phyloP scores from a whole-genome alignment of 2,797 vertebrate species.

The Tapera naevia region DNA sequence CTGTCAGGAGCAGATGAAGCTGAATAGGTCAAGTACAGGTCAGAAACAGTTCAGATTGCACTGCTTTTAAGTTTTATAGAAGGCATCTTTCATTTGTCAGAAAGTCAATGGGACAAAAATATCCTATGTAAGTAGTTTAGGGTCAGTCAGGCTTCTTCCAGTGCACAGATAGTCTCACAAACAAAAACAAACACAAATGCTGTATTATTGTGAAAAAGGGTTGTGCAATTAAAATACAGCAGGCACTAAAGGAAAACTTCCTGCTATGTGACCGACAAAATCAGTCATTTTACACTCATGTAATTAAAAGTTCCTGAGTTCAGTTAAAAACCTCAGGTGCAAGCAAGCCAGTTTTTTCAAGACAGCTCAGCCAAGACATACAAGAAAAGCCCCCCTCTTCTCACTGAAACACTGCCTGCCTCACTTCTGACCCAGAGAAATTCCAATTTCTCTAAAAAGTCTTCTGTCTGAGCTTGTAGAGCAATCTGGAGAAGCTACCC shows the following conservation, averaged over 20 bases:
- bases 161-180: background rate
- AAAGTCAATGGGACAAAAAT: constrained; percentile 49
- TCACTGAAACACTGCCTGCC: background rate
- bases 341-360: background rate
- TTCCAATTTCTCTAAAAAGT: background rate
- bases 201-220: background rate
- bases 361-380: background rate
- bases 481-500: background rate
- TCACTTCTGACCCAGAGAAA: background rate
- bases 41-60: constrained; percentile 52
- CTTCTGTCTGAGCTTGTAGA: background rate
- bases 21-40: constrained; percentile 68
- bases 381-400: background rate
- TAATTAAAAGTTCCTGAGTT: background rate
- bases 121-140: background rate
- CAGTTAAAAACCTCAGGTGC: background rate
- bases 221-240: background rate
- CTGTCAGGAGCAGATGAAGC: constrained; percentile 66
- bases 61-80: constrained; percentile 68
- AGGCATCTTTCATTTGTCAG: constrained; percentile 53
- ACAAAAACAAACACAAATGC: background rate
- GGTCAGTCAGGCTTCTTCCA: background rate
- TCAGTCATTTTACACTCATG: background rate
- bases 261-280: background rate
- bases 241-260: background rate